phyloP scores from a whole-genome alignment of 2,888 invertebrate species.

The Meandrusa payeni region DNA sequence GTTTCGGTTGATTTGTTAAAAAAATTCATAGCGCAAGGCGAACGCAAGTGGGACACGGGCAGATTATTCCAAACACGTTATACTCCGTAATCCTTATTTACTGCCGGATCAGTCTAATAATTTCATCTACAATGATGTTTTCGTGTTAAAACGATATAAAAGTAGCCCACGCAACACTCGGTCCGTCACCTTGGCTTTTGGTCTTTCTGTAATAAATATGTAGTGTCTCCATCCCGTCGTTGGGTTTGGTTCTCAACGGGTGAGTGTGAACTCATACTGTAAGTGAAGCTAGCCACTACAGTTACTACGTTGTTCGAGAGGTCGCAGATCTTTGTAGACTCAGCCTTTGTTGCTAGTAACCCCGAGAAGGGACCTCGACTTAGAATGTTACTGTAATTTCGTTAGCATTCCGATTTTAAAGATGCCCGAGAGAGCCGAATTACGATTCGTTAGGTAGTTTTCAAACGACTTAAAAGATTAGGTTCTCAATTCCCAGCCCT shows the following conservation, averaged over 20 bases:
- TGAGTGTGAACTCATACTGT: not conserved
- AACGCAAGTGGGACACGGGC: constrained; percentile 1
- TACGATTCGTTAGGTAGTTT: no score
- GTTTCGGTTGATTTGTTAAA: constrained; percentile 19
- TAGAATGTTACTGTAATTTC: not conserved
- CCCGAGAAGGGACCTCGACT: not conserved
- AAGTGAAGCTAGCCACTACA: no score
- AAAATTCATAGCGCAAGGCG: constrained; percentile 11
- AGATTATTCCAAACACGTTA: constrained; percentile 20
- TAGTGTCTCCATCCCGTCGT: no score
- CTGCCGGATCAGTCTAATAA: constrained; percentile 37
- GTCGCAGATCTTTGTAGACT: no score
- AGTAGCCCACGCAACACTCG: constrained; percentile 23
- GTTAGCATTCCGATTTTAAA: no score
- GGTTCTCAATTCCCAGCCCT: no score
- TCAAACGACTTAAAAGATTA: no score
- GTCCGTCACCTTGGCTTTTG: constrained; percentile 8
- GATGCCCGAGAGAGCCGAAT: no score
- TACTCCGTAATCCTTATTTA: constrained; percentile 41
- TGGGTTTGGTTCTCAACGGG: no score
- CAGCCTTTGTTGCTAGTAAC: not conserved
- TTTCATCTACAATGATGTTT: constrained; percentile 33
- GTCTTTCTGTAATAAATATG: constrained; percentile 9
- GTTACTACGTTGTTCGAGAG: no score
- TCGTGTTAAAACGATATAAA: constrained; percentile 31